Evolutionary conservation across 2,888 invertebrate genomes (phyloP).

Genomic region (Agonopterix alstromeriana): DNA sequence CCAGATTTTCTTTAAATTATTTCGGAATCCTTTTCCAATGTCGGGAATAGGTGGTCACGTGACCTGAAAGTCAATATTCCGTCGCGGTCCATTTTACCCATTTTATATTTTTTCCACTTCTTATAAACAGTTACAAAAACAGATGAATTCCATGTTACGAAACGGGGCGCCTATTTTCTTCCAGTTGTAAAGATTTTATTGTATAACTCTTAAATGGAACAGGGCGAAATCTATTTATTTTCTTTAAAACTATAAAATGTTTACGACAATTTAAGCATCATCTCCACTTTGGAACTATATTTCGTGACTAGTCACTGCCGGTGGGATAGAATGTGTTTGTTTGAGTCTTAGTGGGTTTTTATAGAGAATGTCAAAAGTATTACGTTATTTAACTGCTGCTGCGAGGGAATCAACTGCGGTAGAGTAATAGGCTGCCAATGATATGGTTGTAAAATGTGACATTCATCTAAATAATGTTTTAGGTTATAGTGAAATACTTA

Average conservation of each 20-base stretch:
- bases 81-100: neutral
- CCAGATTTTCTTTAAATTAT: too few species aligned
- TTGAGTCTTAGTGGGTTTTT: constrained; percentile 11
- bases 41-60: too few species aligned
- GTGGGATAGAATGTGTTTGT: constrained; percentile 7
- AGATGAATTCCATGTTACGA: constrained; percentile 17
- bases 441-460: constrained; percentile 30
- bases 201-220: constrained; percentile 53
- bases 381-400: constrained; percentile 24
- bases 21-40: too few species aligned
- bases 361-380: constrained; percentile 9
- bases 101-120: too few species aligned
- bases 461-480: constrained; percentile 26
- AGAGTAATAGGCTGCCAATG: constrained; percentile 31
- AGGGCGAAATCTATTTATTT: constrained; percentile 65
- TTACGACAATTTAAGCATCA: constrained; percentile 67
- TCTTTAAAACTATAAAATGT: constrained; percentile 57
- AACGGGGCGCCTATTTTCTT: constrained; percentile 46
- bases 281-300: constrained; percentile 39
- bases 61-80: too few species aligned
- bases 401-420: constrained; percentile 46
- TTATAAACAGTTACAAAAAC: constrained; percentile 2
- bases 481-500: too few species aligned
- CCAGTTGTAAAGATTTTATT: constrained; percentile 60
- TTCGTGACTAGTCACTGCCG: constrained; percentile 15